phyloP scores from a whole-genome alignment of 2,888 invertebrate species.

The Odontocolon sp. region DNA sequence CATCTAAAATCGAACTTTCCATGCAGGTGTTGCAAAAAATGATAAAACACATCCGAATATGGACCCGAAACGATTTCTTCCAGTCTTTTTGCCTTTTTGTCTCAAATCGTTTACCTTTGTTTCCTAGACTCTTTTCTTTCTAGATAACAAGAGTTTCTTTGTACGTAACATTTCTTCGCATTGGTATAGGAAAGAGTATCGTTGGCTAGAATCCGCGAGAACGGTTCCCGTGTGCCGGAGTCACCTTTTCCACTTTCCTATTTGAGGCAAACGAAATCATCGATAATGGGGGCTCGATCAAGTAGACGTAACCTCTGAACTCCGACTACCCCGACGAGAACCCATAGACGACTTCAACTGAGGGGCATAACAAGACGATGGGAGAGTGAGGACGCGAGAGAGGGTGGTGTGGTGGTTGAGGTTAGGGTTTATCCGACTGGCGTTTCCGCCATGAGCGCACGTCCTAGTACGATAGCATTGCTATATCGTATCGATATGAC shows the following conservation, averaged over 20 bases:
- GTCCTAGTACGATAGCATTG: constrained; percentile 49
- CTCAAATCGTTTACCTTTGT: too few species aligned
- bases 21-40: too few species aligned
- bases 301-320: constrained; percentile 70
- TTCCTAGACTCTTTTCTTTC: too few species aligned
- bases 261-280: constrained; percentile 75
- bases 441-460: constrained; percentile 66
- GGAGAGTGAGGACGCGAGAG: constrained; percentile 44
- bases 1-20: too few species aligned
- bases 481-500: constrained; percentile 76
- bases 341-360: constrained; percentile 10
- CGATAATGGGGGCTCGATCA: constrained; percentile 71
- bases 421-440: constrained; percentile 71
- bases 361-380: background rate
- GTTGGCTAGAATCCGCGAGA: constrained; percentile 52
- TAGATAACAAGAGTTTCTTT: background rate
- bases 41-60: too few species aligned
- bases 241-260: constrained; percentile 60
- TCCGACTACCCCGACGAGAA: constrained; percentile 30
- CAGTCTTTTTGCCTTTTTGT: too few species aligned
- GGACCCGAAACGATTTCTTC: too few species aligned
- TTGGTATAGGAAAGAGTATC: constrained; percentile 41
- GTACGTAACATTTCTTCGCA: background rate
- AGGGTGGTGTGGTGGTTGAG: constrained; percentile 57
- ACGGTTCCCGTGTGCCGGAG: constrained; percentile 40